Base-by-base conservation (phyloP, 2,113 vertebrate species). In the Holacanthus passer region DNA sequence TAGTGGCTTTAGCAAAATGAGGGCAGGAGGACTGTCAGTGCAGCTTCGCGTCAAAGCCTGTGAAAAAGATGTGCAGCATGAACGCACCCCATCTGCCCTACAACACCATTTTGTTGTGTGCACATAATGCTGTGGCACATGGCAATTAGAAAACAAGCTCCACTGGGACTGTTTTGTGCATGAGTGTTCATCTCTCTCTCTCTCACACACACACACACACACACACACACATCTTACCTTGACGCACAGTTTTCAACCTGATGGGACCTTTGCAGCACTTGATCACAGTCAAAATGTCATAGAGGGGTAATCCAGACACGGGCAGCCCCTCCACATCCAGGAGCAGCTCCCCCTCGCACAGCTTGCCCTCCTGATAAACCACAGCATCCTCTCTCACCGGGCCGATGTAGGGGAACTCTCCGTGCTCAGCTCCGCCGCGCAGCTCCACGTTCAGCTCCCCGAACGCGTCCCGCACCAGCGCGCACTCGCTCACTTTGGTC, bases 221-320 rank as follows among this genome's bases (percentile, higher is more conserved):
- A 11, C 39, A 22, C 39, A 7, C 32, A 41, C 70, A 66, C 31
- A 5, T 77, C 95, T 92, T 94, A 98, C 97, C 98, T 97, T 95
- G 97, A 87, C 95, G 94, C 92, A 99, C 98, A 90, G 96, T 95
- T 93, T 94, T 97, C 79, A 99, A 91, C 89, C 95, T 94, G 95
- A 98, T 81, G 35, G 96, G 95, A 59, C 95, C 96, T 87, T 93
- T 88, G 94, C 96, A 96, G 94, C 91, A 95, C 64, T 96, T 94
- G 71, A 98, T 91, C 89, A 97, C 89, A 19, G 93, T 93, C 87
- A 95, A 90, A 65, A 98, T 96, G 89, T 99, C 98, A 87, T 99
- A 98, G 35, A 96, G 96, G 39, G 98, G 98, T 93, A 99, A 93
- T 73, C 97, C 98, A 20, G 98, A 96, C 90, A 98, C 97, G 16